Base-by-base conservation (phyloP, 2,888 invertebrate genomes). In the Agrotis segetum region DNA sequence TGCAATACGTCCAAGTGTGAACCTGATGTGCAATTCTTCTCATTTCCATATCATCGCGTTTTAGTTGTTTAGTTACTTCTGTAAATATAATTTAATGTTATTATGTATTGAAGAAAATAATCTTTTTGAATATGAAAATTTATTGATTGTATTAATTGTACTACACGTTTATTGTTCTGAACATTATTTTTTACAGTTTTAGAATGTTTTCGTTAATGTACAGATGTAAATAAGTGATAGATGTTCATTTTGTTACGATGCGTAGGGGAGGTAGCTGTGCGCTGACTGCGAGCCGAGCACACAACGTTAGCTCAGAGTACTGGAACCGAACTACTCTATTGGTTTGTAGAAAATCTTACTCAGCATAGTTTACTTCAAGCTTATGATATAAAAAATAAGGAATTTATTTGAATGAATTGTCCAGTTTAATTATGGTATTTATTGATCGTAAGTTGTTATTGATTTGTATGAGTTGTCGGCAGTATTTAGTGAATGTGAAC, bases 51-150 rank as follows among this genome's bases (percentile, higher is more conserved):
- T 95, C 93, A 92, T 92, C 92, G 92, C 90, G 92, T 92, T 94
- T 93, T 95, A 95, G 92, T 94, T 93, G 85, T 93, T 95, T 95
- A 95, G 91, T 95, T 95, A 90, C 86, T 84, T 90, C 85, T 95
- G 96, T 96, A 96, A 95, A 96, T 96, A 96, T 95, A 92, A 95
- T 95, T 96, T 94, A 94, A 94, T 90, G 90, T 94, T 94, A 92
- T 93, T 85, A 88, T 83, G 79, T 85, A 85, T 83, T 77, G 83
- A 87, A 83, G 79, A 72, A 77, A 86, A 87, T 83, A 86, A 88
- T 88, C 85, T 88, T 90, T 92, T 93, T 91, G 84, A 93, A 89
- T 91, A 93, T 93, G 85, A 92, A 88, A 92, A 93, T 91, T 90
- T 91, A 85, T 80, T 83, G 77, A 79, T 82, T 82, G 79, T 93